Percentiles rank a stretch among this genome's conserved stretches.
Evolutionary conservation across 1,140 invertebrate genomes (phyloP).

Genomic region (Pseudomyrmex cubaensis): DNA sequence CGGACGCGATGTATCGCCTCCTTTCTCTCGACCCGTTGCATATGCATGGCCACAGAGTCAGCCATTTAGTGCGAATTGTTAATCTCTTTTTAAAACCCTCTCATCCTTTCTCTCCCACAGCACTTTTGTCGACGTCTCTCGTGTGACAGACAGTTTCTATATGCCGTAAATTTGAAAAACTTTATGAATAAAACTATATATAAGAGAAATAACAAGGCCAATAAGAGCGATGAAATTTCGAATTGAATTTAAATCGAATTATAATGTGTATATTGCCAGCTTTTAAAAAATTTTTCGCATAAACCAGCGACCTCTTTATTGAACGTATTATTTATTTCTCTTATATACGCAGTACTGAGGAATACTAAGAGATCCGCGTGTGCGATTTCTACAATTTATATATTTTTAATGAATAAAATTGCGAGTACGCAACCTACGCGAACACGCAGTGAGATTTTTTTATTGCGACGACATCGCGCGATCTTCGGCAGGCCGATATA

Average conservation of each 20-base stretch:
- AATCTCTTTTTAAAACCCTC: slow-evolving; percentile 44
- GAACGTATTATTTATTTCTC: too few relatives aligned
- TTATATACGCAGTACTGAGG: too few relatives aligned
- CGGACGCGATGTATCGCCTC: neutral
- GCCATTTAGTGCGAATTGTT: slow-evolving; percentile 40
- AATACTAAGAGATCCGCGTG: too few relatives aligned
- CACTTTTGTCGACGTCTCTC: neutral
- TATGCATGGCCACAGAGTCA: slow-evolving; percentile 9
- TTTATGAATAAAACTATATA: neutral
- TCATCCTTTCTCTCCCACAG: neutral
- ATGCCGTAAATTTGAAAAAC: neutral
- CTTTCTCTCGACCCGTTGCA: slow-evolving; percentile 32
- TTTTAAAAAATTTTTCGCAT: too few relatives aligned
- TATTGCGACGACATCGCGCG: neutral
- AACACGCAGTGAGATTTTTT: neutral
- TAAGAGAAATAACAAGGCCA: too few relatives aligned
- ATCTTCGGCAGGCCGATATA: neutral
- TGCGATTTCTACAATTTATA: too few relatives aligned
- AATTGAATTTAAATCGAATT: too few relatives aligned
- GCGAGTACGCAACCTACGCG: neutral
- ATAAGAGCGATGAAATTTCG: too few relatives aligned
- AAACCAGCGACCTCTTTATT: too few relatives aligned
- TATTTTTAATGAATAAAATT: neutral
- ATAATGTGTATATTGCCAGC: too few relatives aligned
- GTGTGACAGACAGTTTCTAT: neutral